phyloP scores from a whole-genome alignment of 2,888 invertebrate genomes.

The Gerosis bhagava region DNA sequence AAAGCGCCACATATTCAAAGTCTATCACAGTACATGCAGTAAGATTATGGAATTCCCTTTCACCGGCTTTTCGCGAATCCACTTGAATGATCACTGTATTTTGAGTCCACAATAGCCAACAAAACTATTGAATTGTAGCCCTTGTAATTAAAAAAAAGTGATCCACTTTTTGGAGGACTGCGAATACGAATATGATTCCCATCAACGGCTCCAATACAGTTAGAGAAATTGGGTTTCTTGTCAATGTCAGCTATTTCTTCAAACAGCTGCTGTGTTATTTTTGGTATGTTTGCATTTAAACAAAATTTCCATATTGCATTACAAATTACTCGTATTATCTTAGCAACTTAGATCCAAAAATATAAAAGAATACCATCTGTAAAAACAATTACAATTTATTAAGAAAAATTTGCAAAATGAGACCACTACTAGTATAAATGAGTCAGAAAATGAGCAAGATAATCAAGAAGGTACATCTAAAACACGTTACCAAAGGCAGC shows the following conservation, averaged over 20 bases:
- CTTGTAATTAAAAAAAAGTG: constrained; percentile 33
- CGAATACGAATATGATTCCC: constrained; percentile 35
- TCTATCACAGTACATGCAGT: no score
- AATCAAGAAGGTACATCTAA: no score
- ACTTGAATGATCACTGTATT: no score
- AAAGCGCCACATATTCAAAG: no score
- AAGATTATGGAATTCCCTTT: no score
- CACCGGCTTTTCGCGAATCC: no score
- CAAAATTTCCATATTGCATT: neutral
- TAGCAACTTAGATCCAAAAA: no score
- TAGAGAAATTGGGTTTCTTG: constrained; percentile 34
- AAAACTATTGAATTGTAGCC: constrained; percentile 33
- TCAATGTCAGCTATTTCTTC: constrained; percentile 28
- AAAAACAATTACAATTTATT: neutral
- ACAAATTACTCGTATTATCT: constrained; percentile 1
- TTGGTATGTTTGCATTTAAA: neutral
- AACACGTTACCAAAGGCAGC: no score
- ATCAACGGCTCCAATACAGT: constrained; percentile 34
- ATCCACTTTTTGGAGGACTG: constrained; percentile 15
- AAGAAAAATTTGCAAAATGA: constrained; percentile 36
- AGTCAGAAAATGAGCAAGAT: constrained; percentile 31
- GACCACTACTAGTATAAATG: constrained; percentile 33
- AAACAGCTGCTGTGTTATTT: neutral
- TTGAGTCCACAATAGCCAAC: constrained; percentile 31
- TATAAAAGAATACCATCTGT: constrained; percentile 1